Conservation (phyloP, 1,140 invertebrate genomes). For the Calosoma granatense region DNA sequence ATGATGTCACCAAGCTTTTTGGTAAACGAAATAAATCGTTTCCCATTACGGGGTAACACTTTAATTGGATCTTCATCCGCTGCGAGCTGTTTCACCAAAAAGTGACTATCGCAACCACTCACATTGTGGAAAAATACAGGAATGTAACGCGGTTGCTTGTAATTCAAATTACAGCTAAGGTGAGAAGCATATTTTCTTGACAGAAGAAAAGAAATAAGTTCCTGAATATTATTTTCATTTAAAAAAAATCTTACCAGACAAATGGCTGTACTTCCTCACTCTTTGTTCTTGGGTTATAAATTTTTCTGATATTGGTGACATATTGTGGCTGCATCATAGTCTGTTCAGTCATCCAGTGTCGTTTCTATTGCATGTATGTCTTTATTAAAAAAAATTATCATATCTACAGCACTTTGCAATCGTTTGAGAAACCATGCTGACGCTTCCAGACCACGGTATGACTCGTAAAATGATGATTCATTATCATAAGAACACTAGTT, state of each 20-base stretch:
- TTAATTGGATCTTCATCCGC: not conserved
- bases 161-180: not conserved
- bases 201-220: not conserved
- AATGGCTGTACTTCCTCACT: not conserved
- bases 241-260: slow-evolving; percentile 1
- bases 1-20: not conserved
- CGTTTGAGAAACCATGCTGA: not conserved
- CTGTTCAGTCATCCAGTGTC: not conserved
- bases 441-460: not conserved
- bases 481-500: not conserved
- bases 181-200: not conserved
- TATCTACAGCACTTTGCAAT: not conserved
- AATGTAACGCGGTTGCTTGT: not conserved
- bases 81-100: not conserved
- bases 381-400: not conserved
- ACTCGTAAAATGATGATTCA: not conserved
- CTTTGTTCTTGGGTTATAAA: not conserved
- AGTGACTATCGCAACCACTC: not conserved
- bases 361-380: not conserved
- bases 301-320: not conserved
- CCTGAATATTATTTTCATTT: not conserved
- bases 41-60: not conserved
- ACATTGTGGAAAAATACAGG: not conserved
- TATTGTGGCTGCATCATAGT: not conserved
- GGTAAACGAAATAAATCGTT: not conserved